These are phyloP conservation scores for Andrena minutula DNA, from an alignment of 2,888 invertebrate genomes.

Conservation along the genomic window DNA sequence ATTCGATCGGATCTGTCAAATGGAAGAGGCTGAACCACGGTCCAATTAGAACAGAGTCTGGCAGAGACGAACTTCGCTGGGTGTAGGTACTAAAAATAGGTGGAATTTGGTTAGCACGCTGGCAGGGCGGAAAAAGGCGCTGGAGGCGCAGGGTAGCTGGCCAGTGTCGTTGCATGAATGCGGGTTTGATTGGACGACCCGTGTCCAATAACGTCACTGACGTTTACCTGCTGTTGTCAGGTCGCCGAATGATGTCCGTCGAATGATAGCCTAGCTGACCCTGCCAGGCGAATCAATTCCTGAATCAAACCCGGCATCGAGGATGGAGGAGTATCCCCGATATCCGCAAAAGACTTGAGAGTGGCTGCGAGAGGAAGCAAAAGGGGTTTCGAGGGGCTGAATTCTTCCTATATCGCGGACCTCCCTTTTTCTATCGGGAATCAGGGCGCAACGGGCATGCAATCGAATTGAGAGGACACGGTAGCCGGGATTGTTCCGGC, in stretches of 20 bases:
- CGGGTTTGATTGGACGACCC: conserved; percentile 62
- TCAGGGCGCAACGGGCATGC: neutral
- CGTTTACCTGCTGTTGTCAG: conserved; percentile 47
- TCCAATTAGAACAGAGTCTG: too few species aligned
- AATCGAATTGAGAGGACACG: neutral
- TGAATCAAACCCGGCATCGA: conserved; percentile 4
- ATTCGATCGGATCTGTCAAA: too few species aligned
- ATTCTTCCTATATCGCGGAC: neutral
- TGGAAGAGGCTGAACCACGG: too few species aligned
- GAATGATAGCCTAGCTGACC: conserved; percentile 25
- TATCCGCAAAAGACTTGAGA: conserved; percentile 42
- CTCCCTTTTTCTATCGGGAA: neutral
- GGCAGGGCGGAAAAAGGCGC: neutral
- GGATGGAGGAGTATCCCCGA: neutral
- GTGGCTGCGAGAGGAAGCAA: conserved; percentile 1
- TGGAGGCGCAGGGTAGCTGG: neutral
- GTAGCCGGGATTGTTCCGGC: neutral
- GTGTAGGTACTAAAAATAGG: too few species aligned
- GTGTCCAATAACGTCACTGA: conserved; percentile 60
- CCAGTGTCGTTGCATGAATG: conserved; percentile 46
- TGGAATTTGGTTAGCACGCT: too few species aligned
- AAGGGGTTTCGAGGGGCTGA: neutral
- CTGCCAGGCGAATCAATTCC: conserved; percentile 9
- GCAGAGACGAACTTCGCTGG: too few species aligned
- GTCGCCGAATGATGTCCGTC: conserved; percentile 46